Evolutionary conservation across 2,888 invertebrate species (phyloP), one percentile per base, ranked within the genome.

Genomic region (Himalopsyche kuldschensis): DNA sequence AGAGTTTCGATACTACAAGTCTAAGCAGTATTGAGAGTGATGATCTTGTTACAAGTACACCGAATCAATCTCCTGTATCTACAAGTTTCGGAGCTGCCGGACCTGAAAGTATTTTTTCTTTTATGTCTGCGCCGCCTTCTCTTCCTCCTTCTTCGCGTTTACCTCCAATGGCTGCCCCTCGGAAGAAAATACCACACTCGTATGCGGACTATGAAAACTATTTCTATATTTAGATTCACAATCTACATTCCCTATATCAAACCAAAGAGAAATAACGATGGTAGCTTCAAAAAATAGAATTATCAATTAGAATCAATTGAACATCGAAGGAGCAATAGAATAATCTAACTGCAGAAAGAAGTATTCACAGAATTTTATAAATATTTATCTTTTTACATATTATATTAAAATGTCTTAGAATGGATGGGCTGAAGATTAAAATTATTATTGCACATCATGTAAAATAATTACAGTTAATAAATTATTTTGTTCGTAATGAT

Each of bases 181-280:
- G 86, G 83, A 86, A 86, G 78, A 87, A 88, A 77, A 87, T 87
- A 35, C 89, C 87, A 80, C 90, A 91, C 81, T 90, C 92, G 6
- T 94, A 93, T 87, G 92, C 93, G 75, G 93, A 94, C 87, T 94
- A 94, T 87, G 94, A 94, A 88, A 94, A 94, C 89, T 94, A 93
- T 88, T 93, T 94, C 88, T 94, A 94, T 88, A 94, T 94, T 88
- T 94, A 89, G 91, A 87, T 85, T 79, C 3, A 35, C 69, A 69
- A 11, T 55, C 27, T 69, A 69, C 69, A 69, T 69, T 69, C 69
- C 69, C 27, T 69, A 27, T 30, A 69, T 69, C 30, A 69, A 69
- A 15, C 69, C 69, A 69, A 69, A 69, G 69, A 69, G 27, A 55
- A 69, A 11, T 69, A 27, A 27, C 27, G 27, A 69, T 15, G 69